Percentiles rank a stretch among this genome's conserved stretches.
phyloP scores from a whole-genome alignment of 1,140 invertebrate genomes.

The Drosophila lacteicornis region DNA sequence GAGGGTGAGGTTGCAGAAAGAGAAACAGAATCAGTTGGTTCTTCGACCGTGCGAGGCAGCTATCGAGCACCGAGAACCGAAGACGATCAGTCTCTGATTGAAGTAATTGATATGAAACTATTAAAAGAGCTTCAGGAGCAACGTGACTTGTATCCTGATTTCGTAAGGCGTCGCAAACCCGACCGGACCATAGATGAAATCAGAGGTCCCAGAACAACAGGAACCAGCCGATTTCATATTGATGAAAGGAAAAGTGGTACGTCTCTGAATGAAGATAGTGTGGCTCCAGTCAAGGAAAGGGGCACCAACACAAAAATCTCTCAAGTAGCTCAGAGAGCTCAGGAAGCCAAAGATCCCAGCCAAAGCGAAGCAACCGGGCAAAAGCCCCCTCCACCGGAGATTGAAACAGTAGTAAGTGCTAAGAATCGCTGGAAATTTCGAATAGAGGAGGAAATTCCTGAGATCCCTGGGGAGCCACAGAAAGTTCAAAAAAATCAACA shows the following conservation, averaged over 20 bases:
- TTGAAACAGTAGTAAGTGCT: background rate
- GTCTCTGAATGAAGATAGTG: background rate
- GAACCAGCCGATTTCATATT: background rate
- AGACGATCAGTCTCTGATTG: background rate
- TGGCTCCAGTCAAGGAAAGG: background rate
- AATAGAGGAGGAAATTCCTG: background rate
- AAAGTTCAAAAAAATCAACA: background rate
- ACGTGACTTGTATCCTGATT: background rate
- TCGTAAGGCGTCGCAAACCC: background rate
- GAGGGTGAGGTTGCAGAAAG: background rate
- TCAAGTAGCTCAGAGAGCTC: background rate
- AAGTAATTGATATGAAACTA: slow-evolving; percentile 1
- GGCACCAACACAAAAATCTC: slow-evolving; percentile 1
- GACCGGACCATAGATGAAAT: slow-evolving; percentile 22
- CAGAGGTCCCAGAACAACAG: slow-evolving; percentile 26
- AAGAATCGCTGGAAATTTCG: background rate
- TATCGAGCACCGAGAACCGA: background rate
- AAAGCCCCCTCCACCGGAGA: background rate
- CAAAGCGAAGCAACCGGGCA: background rate
- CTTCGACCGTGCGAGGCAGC: background rate
- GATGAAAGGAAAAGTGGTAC: background rate
- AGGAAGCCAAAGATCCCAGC: background rate
- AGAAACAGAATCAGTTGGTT: background rate
- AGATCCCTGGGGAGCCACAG: slow-evolving; percentile 4
- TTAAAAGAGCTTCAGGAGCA: slow-evolving; percentile 7